Evolutionary conservation across 2,113 vertebrate species (phyloP).

Genomic region (Isurus oxyrinchus): DNA sequence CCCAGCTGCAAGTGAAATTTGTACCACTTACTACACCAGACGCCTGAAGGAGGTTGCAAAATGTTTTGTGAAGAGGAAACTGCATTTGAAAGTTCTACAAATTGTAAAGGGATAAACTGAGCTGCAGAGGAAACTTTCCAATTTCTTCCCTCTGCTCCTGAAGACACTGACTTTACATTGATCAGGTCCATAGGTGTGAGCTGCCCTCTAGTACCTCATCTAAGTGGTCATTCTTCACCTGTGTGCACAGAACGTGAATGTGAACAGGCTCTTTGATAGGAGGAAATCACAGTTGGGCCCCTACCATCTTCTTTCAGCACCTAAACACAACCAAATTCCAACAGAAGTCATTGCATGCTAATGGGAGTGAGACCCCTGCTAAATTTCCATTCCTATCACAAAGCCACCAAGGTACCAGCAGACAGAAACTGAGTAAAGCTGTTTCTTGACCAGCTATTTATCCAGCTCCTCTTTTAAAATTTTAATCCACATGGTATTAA

Average conservation of each 20-base stretch:
- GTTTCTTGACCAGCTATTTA: not conserved
- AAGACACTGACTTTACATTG: not conserved
- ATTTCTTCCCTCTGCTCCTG: not conserved
- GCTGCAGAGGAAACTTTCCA: not conserved
- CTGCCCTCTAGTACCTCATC: not conserved
- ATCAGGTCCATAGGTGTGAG: not conserved
- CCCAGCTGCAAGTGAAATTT: not conserved
- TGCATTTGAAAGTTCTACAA: not conserved
- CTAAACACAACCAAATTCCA: not conserved
- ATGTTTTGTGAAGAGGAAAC: not conserved
- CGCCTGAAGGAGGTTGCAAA: not conserved
- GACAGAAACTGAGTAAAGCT: not conserved
- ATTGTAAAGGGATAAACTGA: not conserved
- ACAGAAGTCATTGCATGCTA: not conserved
- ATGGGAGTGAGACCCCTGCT: not conserved
- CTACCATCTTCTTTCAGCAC: not conserved
- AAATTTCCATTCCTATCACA: not conserved
- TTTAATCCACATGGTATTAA: not conserved
- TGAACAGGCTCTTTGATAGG: not conserved
- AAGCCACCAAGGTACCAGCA: not conserved
- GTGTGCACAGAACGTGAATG: not conserved
- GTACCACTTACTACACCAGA: not conserved
- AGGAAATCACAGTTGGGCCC: not conserved
- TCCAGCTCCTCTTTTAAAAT: not conserved
- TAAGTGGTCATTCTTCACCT: not conserved